Conservation (phyloP, 2,888 invertebrate genomes). For the Acleris laterana region DNA sequence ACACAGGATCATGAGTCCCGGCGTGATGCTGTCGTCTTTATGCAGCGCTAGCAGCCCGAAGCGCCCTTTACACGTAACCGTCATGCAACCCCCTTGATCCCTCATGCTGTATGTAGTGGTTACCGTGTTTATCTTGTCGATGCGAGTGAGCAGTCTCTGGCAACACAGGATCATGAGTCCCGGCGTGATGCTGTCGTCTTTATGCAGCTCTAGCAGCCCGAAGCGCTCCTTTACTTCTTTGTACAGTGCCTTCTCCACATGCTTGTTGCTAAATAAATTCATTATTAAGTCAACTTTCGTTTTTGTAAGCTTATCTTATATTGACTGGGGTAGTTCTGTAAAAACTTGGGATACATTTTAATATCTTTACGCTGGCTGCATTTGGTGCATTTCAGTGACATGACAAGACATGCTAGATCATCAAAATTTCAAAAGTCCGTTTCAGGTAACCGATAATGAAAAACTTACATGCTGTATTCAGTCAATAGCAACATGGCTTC, state of each 20-base stretch:
- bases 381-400: too few species aligned
- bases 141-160: conserved; percentile 86
- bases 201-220: conserved; percentile 88
- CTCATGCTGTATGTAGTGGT: conserved; percentile 34
- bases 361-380: too few species aligned
- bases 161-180: conserved; percentile 95
- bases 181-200: conserved; percentile 96
- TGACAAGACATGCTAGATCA: too few species aligned
- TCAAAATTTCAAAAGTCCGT: background rate
- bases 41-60: conserved; percentile 89
- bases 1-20: conserved; percentile 94
- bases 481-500: conserved; percentile 89
- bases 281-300: too few species aligned
- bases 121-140: conserved; percentile 64
- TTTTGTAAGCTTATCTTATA: too few species aligned
- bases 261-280: conserved; percentile 86
- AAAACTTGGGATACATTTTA: too few species aligned
- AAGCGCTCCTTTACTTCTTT: conserved; percentile 87
- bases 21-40: conserved; percentile 96
- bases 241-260: conserved; percentile 90
- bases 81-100: too few species aligned
- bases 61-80: conserved; percentile 78
- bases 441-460: background rate
- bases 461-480: conserved; percentile 90
- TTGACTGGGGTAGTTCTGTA: too few species aligned